Evolutionary conservation across 2,113 vertebrate genomes (phyloP).

Genomic region (Mirounga angustirostris): DNA sequence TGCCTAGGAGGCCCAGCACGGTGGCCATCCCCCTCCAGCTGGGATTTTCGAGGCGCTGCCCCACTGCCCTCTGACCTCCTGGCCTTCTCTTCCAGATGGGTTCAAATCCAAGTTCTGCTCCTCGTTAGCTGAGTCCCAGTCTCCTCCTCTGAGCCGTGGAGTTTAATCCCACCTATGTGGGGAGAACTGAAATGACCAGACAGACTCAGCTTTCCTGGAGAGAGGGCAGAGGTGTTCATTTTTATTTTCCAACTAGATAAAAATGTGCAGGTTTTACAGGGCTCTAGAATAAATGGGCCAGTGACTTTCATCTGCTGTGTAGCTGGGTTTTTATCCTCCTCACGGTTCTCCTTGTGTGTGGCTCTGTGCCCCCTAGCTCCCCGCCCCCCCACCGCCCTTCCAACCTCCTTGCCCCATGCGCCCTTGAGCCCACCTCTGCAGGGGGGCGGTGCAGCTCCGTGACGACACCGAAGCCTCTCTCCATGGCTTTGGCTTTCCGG

Average conservation of each 20-base stretch:
- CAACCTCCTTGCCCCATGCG: accelerated
- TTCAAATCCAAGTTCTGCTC: neutral
- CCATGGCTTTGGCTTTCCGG: neutral
- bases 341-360: neutral
- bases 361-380: neutral
- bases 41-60: neutral
- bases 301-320: neutral
- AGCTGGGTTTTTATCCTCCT: neutral
- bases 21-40: neutral
- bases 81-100: neutral
- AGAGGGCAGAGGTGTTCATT: neutral
- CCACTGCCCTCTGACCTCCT: neutral
- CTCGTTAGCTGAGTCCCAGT: neutral
- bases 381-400: accelerated
- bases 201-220: neutral
- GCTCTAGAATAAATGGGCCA: neutral
- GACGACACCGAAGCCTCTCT: accelerated
- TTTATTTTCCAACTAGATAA: neutral
- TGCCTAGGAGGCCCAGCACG: neutral
- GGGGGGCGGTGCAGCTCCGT: neutral
- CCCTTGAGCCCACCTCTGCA: neutral
- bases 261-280: neutral
- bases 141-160: neutral
- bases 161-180: accelerated
- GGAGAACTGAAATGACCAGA: accelerated